Conservation (phyloP, 2,888 invertebrate species). For the Cephus pygmeus region DNA sequence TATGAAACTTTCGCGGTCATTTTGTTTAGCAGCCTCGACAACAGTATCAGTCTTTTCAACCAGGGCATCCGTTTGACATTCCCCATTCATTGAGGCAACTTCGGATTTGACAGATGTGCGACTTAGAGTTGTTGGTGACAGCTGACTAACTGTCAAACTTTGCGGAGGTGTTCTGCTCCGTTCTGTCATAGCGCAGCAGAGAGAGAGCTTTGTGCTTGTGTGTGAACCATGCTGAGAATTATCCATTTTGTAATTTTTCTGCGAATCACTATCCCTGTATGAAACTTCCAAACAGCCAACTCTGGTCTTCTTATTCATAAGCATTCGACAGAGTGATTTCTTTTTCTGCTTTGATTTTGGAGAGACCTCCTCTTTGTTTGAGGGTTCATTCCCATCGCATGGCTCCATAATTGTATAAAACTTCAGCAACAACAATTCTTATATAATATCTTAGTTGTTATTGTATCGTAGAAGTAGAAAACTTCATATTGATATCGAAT, state of each 20-base stretch:
- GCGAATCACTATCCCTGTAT: conserved; percentile 47
- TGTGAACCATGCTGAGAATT: conserved; percentile 57
- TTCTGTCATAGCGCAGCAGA: conserved; percentile 67
- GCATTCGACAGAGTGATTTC: conserved; percentile 61
- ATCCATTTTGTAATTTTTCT: conserved; percentile 51
- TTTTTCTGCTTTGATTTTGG: conserved; percentile 61
- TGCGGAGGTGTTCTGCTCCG: conserved; percentile 63
- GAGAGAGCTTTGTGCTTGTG: conserved; percentile 58
- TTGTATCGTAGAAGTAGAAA: background rate
- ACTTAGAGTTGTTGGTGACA: conserved; percentile 53
- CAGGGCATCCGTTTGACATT: conserved; percentile 42
- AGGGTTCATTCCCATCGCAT: conserved; percentile 39
- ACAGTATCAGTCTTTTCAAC: conserved; percentile 36
- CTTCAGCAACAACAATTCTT: background rate
- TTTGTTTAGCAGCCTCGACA: background rate
- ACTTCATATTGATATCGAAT: background rate
- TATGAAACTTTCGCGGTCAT: background rate
- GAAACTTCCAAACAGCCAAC: conserved; percentile 60
- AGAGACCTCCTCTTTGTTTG: conserved; percentile 45
- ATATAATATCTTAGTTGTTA: background rate
- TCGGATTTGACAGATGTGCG: conserved; percentile 54
- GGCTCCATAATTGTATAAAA: conserved; percentile 47
- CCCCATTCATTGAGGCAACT: conserved; percentile 48
- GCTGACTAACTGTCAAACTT: conserved; percentile 54
- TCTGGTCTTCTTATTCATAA: conserved; percentile 63